A percentile compares a stretch with the other conserved stretches of the same genome.
Conservation (phyloP, 2,797 vertebrate species). For the Crenuchus spilurus region DNA sequence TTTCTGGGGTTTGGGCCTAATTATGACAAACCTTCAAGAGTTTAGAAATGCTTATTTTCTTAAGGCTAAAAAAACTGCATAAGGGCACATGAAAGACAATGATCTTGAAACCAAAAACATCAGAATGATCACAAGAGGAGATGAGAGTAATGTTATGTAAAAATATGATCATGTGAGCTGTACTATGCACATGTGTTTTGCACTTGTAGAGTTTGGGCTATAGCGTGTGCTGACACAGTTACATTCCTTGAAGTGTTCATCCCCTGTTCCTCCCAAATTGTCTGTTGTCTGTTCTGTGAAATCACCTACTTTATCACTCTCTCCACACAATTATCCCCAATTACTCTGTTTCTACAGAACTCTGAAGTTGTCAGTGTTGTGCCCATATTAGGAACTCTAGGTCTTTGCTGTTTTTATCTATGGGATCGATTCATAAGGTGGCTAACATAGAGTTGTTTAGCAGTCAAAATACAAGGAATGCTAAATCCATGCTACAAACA, state of each 20-base stretch:
- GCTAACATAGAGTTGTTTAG: too few relatives aligned
- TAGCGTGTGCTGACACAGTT: constrained; percentile 62
- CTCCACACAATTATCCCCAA: not conserved
- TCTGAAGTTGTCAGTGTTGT: too few relatives aligned
- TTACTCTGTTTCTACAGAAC: too few relatives aligned
- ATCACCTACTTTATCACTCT: constrained; percentile 15
- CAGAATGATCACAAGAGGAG: not conserved
- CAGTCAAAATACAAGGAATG: too few relatives aligned
- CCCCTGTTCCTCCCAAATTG: not conserved
- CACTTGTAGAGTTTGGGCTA: constrained; percentile 66
- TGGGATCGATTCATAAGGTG: too few relatives aligned
- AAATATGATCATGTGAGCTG: constrained; percentile 2
- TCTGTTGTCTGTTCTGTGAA: constrained; percentile 20
- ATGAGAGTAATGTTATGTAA: not conserved
- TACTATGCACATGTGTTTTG: constrained; percentile 69
- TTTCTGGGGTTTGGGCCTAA: not conserved
- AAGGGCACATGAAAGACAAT: not conserved
- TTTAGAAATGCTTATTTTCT: not conserved
- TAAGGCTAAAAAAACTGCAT: not conserved
- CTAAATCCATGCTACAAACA: too few relatives aligned
- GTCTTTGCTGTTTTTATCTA: too few relatives aligned
- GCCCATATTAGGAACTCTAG: too few relatives aligned
- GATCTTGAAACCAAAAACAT: not conserved
- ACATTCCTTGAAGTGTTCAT: constrained; percentile 12
- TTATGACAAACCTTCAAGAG: constrained; percentile 15